Base-by-base conservation (phyloP, 1,140 invertebrate species). In the Drosophila ananassae region DNA sequence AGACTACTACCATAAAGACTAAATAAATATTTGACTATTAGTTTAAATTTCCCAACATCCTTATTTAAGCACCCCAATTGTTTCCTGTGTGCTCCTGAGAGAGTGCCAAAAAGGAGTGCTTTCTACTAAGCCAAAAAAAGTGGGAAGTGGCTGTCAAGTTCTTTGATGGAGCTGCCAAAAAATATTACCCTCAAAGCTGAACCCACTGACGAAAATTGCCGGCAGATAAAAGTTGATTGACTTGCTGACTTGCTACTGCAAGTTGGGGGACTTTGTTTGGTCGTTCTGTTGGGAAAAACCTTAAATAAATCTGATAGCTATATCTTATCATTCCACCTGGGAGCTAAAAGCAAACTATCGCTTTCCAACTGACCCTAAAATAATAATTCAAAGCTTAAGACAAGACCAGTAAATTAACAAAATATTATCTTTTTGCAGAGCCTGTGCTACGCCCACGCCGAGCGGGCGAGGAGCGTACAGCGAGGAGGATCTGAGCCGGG, bases 401-500 rank as follows among this genome's bases (percentile, higher is more conserved):
- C 39, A 41, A 39, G 7, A 12, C 37, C 3, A 5, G 3, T 13
- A 39, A 39, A 10, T 8, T 32, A 32, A 32, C 4, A 2, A 9
- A 9, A 32, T 9, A 32, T 32, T 32, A 32, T 53, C 1, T 79
- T 67, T 90, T 93, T 93, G 76, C 89, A 95, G 95, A 91, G 93
- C 94, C 75, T 91, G 94, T 93, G 91, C 93, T 93, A 90, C 89
- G 66, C 73, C 82, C 6, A 57, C 64, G 50, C 55, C 73, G 7
- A 53, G 77, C 8, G 61, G 73, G 93, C 52, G 46, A 12, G 62
- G 64, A 92, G 95, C 61, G 95, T 99, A 99, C 93, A 98, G 97
- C 24, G 97, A 98, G 87, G 97, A 98, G 78, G 98, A 98, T 91
- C 94, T 99, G 7, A 95, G 97, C 82, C 95, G 96, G 12, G 98